Base-by-base conservation (phyloP, 2,797 vertebrate species). In the Protonibea diacanthus region DNA sequence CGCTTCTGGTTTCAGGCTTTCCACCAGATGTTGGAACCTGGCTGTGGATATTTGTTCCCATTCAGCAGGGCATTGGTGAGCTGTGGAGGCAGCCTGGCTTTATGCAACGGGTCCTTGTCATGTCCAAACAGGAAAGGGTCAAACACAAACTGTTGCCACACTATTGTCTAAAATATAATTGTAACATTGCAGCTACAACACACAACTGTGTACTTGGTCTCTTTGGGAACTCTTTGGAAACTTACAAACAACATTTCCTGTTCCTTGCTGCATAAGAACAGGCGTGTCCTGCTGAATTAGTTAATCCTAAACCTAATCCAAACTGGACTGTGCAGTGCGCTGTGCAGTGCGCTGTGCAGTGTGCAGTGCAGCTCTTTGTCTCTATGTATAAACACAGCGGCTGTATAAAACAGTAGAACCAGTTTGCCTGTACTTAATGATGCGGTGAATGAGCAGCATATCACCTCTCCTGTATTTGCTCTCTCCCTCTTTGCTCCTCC, bases 391-490 rank as follows among this genome's bases (percentile, higher is more conserved):
- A 49, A 72, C 18, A 60, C 49, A 38, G 23, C 3, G 3, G 4
- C 61, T 11, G 17, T 29, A 25, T 20, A 20, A 55, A 72, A 75
- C 72, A 48, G 78, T 6, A 33, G 25, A 93, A 91, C 90, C 83
- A 78, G 90, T 91, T 88, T 79, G 60, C 78, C 74, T 56, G 61
- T 52, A 17, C 10, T 38, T 44, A 49, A 21, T 61, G 63, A 60
- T 65, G 70, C 13, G 0, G 55, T 57, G 66, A 71, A 78, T 48
- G 61, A 76, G 52, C 49, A 65, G 42, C 73, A 55, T 58, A 64
- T 60, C 49, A 71, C 29, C 52, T 84, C 61, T 80, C 57, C 63
- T 83, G 71, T 88, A 48, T 86, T 90, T 84, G 80, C 79, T 76
- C 68, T 61, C 29, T 60, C 56, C 11, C 44, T 59, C 75, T 23